Base-by-base conservation (phyloP, 2,888 invertebrate species). In the Megaustenia siamemsis region DNA sequence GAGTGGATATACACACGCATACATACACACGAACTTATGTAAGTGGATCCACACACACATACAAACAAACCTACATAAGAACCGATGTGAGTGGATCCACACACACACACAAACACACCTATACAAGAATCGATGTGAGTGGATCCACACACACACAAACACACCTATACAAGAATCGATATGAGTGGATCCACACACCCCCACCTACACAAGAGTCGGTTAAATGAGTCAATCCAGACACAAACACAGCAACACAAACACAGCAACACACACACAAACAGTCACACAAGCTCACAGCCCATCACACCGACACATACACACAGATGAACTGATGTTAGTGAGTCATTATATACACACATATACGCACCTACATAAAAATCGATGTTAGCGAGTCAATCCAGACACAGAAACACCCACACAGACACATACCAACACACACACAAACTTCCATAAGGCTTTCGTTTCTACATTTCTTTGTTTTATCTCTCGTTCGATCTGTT, bases 61-160 rank as follows among this genome's bases (percentile, higher is more conserved):
- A 40, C 28, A 80, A 35, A 68, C 32, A 80, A 15, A 80, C 24
- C 32, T 66, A 66, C 32, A 78, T 28, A 63, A 5, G 56, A 24
- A 53, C 35, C 40, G 24, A 1, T 66, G 12, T 35, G 4, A 28
- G 45, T 68, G 28, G 68, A 66, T 68, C n/a, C 80, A 80, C 49
- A 80, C 80, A 80, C 68, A 80, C 80, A 80, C 68, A 69, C 80
- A 81, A 38, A 73, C 38, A 73, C 40, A 75, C 60, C 49, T 68
- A 82, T 21, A 82, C 40, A 73, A 35, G 73, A 45, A 24, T 18
- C 12, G 6, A 49, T 18, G 18, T 49, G 18, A 10, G 18, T 49
- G 18, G 12, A 49, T 49, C 8, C 49, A 49, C 18, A 49, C 49
- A 49, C 18, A 49, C 49, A 49, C n/a, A n/a, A n/a, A n/a, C n/a